Conservation (phyloP, 2,797 vertebrate genomes). For the Erpetoichthys calabaricus region DNA sequence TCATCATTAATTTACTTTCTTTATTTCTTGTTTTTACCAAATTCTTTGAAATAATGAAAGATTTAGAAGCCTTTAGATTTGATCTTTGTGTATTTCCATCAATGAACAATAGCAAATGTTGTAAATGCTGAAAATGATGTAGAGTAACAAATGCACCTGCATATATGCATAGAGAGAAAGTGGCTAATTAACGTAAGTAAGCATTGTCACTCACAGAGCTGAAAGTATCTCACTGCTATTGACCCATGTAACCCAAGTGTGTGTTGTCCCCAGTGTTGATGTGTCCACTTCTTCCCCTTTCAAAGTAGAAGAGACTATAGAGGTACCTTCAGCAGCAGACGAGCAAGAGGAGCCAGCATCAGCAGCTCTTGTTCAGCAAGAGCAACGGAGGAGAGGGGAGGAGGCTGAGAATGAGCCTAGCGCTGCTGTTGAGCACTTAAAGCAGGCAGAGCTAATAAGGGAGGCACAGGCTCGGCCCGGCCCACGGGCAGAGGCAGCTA, state of each 20-base stretch:
- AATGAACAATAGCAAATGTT: too few species aligned
- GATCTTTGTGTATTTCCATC: too few species aligned
- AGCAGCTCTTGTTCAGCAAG: conserved; percentile 69
- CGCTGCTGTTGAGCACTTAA: conserved; percentile 51
- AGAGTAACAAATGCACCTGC: too few species aligned
- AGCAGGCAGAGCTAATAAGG: conserved; percentile 52
- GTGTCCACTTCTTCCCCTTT: conserved; percentile 75
- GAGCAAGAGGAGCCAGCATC: conserved; percentile 64
- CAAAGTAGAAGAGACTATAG: conserved; percentile 78
- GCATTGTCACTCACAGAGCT: conserved; percentile 36
- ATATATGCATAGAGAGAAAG: too few species aligned
- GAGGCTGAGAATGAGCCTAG: conserved; percentile 54
- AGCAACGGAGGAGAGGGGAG: conserved; percentile 61
- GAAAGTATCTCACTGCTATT: conserved; percentile 43
- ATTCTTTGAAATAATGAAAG: too few species aligned
- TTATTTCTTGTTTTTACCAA: too few species aligned
- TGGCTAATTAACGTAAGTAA: neutral
- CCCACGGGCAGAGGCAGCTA: conserved; percentile 41
- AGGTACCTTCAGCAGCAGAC: conserved; percentile 63
- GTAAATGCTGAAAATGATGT: too few species aligned
- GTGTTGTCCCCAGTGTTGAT: conserved; percentile 71
- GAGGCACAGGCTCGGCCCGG: conserved; percentile 52
- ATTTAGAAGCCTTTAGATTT: too few species aligned
- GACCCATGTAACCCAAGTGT: conserved; percentile 57
- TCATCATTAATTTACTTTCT: too few species aligned